Base-by-base conservation (phyloP, 2,888 invertebrate genomes). In the Aspidiotus destructor region DNA sequence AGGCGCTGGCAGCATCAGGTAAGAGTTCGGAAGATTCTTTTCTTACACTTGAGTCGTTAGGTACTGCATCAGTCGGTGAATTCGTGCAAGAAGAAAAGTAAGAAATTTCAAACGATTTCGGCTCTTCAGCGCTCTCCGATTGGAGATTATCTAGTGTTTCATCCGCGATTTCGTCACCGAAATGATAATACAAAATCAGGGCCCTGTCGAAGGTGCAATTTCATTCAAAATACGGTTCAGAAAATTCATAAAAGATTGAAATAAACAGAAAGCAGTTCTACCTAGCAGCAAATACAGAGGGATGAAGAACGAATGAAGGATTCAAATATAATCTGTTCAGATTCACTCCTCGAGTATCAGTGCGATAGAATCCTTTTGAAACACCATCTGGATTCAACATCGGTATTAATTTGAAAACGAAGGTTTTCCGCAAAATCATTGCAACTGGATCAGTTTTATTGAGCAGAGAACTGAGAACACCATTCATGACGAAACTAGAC, bases 321-420 rank as follows among this genome's bases (percentile, higher is more conserved):
- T 86, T 86, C 70, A 90, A 79, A 78, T 94, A 94, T 58, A 92
- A 85, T 74, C 93, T 81, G 79, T 94, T 94, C 40, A 94, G 79
- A 79, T 94, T 94, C 40, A 92, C 87, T 7, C 94, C 94, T 67
- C 87, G 80, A 0, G 88, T 88, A 77, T 94, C 93, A 5, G 92
- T 92, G 69, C 91, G 80, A 76, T 91, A 92, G 77, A 92, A 89
- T 0, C 94, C 94, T 68, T 85, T 80, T 9, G 86, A 86, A 1
- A 94, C 93, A 1, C 94, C 94, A 75, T 94, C 94, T 0, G 94
- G 94, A 80, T 94, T 94, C 71, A 94, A 78, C 80, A 93, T 89
- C 0, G 94, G 94, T 72, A 94, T 86, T 76, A 94, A 79, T 79
- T 93, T 93, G 80, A 94, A 93, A 72, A 94, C 90, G 76, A 88